Percentiles rank a stretch among this genome's conserved stretches.
These are phyloP conservation scores for Mus pahari DNA, from an alignment of 2,113 vertebrate species.

Conservation along the genomic window DNA sequence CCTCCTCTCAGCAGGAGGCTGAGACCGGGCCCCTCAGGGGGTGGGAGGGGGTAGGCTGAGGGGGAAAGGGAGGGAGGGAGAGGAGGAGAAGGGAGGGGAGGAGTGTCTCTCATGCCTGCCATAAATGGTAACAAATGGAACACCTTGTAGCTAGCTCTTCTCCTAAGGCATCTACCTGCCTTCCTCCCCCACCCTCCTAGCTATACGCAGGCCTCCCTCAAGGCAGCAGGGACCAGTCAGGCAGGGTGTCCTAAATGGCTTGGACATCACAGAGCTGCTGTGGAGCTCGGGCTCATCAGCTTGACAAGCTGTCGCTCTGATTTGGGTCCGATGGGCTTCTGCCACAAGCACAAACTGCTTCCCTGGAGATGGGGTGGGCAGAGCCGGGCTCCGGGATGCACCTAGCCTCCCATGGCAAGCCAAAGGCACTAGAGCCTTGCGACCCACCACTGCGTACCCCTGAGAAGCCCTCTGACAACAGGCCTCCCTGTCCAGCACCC, in stretches of 20 bases:
- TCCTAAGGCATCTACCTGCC: background rate
- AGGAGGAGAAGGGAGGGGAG: background rate
- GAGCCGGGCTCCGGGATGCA: background rate
- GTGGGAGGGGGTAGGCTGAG: background rate
- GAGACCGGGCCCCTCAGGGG: background rate
- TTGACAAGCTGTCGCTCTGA: constrained; percentile 86
- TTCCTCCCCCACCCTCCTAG: background rate
- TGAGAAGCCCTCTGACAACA: background rate
- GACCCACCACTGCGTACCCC: background rate
- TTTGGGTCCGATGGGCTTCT: constrained; percentile 80
- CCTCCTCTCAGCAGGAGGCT: constrained; percentile 55
- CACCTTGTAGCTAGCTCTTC: constrained; percentile 14
- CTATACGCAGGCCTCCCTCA: background rate
- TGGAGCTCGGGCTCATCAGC: constrained; percentile 76
- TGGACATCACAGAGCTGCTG: constrained; percentile 84
- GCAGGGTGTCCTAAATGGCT: constrained; percentile 81
- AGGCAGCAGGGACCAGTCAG: background rate
- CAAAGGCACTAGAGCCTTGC: background rate
- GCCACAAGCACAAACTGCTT: constrained; percentile 64
- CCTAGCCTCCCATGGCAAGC: background rate
- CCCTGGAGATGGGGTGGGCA: background rate
- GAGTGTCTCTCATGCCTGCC: constrained; percentile 48
- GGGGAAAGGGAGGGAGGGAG: background rate
- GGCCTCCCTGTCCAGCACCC: background rate
- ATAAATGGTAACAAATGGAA: constrained; percentile 75